phyloP scores from a whole-genome alignment of 2,888 invertebrate species.

The Macrophya alboannulata region DNA sequence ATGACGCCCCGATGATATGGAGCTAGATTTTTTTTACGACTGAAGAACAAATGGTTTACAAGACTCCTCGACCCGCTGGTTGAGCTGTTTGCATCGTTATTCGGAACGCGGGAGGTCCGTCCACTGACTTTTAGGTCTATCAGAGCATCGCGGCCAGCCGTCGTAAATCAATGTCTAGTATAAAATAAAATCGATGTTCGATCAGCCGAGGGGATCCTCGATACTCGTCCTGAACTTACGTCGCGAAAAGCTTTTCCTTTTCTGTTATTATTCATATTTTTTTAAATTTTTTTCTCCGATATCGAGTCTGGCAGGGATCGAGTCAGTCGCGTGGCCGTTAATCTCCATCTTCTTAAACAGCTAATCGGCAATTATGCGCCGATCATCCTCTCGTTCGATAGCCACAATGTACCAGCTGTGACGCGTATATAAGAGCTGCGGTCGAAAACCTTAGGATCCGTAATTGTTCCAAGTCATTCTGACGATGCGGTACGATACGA shows the following conservation, averaged over 20 bases:
- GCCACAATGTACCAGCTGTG: constrained; percentile 19
- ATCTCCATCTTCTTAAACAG: background rate
- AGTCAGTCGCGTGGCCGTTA: constrained; percentile 19
- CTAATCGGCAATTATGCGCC: constrained; percentile 25
- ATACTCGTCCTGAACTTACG: background rate
- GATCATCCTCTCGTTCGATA: background rate
- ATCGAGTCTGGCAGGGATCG: background rate
- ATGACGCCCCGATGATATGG: constrained; percentile 54
- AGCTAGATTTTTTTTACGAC: constrained; percentile 68
- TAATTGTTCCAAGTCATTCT: constrained; percentile 71
- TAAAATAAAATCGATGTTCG: constrained; percentile 20
- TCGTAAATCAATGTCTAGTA: constrained; percentile 47
- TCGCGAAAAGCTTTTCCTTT: background rate
- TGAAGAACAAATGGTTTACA: constrained; percentile 67
- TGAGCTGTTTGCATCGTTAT: constrained; percentile 40
- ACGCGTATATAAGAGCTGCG: background rate
- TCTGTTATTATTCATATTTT: background rate
- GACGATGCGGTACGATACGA: background rate
- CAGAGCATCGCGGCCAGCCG: constrained; percentile 25
- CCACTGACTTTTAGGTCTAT: constrained; percentile 29
- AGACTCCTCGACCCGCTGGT: constrained; percentile 20
- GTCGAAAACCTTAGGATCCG: constrained; percentile 56
- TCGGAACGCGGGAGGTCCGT: constrained; percentile 45
- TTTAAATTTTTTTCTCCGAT: background rate
- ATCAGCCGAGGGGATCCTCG: background rate